phyloP scores from a whole-genome alignment of 1,140 invertebrate genomes.

The Odontomachus brunneus region DNA sequence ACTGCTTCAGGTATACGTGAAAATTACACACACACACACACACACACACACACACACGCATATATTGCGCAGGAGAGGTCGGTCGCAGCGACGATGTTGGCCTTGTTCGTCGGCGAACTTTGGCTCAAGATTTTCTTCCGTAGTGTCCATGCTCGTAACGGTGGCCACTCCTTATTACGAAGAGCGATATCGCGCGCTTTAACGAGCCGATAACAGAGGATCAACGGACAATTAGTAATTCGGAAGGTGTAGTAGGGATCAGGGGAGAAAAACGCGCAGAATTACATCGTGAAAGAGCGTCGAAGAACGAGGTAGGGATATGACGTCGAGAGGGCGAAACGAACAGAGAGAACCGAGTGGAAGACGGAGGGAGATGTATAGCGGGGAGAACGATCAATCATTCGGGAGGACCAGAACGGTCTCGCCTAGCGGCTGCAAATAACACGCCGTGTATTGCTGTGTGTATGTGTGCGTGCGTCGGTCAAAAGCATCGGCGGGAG shows the following conservation, averaged over 20 bases:
- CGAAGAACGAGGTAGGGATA: neutral
- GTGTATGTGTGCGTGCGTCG: neutral
- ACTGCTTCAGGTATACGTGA: neutral
- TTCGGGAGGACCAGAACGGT: slow-evolving; percentile 73
- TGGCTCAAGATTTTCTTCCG: neutral
- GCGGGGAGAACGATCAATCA: slow-evolving; percentile 79
- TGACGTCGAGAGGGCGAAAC: slow-evolving; percentile 21
- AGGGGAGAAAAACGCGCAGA: too few species aligned
- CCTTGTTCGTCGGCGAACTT: neutral
- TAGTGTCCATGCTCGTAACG: neutral
- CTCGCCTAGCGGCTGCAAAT: slow-evolving; percentile 75
- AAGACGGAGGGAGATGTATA: slow-evolving; percentile 53
- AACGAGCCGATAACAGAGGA: neutral
- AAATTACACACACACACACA: neutral
- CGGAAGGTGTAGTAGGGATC: too few species aligned
- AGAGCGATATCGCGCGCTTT: neutral
- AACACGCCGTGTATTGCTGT: slow-evolving; percentile 57
- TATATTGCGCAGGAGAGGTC: neutral
- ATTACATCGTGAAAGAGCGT: neutral
- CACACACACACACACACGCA: neutral
- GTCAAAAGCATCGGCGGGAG: slow-evolving; percentile 59
- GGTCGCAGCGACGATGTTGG: neutral
- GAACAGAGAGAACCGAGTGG: slow-evolving; percentile 41
- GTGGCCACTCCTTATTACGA: neutral
- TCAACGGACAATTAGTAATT: neutral